These are phyloP conservation scores for Oryzias curvinotus DNA, from an alignment of 2,113 vertebrate genomes.

Conservation along the genomic window DNA sequence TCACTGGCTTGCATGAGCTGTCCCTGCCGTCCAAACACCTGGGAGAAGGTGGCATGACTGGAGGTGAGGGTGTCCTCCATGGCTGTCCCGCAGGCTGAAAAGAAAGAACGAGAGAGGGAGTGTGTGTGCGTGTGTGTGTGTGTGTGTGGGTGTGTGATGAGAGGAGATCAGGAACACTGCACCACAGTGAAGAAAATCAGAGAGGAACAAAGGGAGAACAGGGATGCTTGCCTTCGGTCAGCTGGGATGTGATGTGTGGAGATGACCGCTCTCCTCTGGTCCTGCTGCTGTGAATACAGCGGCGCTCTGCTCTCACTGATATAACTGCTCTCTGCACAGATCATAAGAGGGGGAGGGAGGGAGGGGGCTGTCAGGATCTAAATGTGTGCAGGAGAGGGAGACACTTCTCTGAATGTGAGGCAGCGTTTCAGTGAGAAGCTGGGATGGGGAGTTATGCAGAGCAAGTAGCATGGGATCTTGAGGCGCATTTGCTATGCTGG, in stretches of 20 bases:
- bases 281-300: conserved; percentile 45
- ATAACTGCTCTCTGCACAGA: conserved; percentile 53
- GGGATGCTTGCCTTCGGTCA: conserved; percentile 43
- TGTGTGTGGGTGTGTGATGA: not conserved
- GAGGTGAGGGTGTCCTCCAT: conserved; percentile 80
- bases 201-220: not conserved
- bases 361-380: conserved; percentile 28
- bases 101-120: conserved; percentile 26
- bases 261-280: conserved; percentile 43
- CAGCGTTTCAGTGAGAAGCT: conserved; percentile 31
- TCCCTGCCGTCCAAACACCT: conserved; percentile 82
- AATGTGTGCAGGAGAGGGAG: conserved; percentile 24
- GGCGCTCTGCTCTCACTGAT: conserved; percentile 45
- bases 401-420: conserved; percentile 51
- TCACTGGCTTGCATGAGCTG: conserved; percentile 83
- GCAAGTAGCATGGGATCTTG: conserved; percentile 43
- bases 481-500: conserved; percentile 45
- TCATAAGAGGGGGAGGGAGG: conserved; percentile 44
- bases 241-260: conserved; percentile 44
- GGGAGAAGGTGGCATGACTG: conserved; percentile 77
- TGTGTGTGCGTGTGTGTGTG: not conserved
- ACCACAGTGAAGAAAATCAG: conserved; percentile 33
- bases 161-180: conserved; percentile 61
- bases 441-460: conserved; percentile 22
- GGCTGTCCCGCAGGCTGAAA: conserved; percentile 37